Base-by-base conservation (phyloP, 2,113 vertebrate species). In the Xenopus laevis region DNA sequence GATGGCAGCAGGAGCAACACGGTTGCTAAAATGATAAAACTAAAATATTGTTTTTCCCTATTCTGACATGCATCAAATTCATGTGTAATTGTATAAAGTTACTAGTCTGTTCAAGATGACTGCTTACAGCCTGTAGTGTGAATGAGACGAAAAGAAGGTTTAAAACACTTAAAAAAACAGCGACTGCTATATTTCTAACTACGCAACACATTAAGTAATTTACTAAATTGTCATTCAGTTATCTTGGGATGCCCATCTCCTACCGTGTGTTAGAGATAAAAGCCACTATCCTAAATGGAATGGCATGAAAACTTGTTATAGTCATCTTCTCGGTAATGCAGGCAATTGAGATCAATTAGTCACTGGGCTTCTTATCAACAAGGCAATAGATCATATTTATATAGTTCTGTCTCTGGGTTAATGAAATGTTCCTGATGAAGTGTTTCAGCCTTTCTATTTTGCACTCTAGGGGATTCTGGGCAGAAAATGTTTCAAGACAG, bases 371-470 rank as follows among this genome's bases (percentile, higher is more conserved):
- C 66, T 69, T 70, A 75, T 75, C 59, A 77, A 53, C 59, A 23
- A 47, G 20, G 60, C 65, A 30, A 18, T 70, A 70, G 46, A 68
- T 77, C 74, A 77, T 70, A 77, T 70, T 76, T 57, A 70, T 77
- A 70, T 62, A 64, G 66, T 77, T 66, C 50, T 64, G 59, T 68
- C 47, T 58, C 45, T 58, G 13, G 59, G 66, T 52, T 70, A 77
- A 77, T 77, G 74, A 68, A 77, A 70, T 77, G 66, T 63, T 64
- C 68, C 59, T 76, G 74, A 77, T 77, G 60, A 70, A 77, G 74
- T 77, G 18, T 58, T 52, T 63, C 30, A n/a, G 67, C 52, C 57
- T 70, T 59, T 77, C 70, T 60, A 64, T 77, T 64, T 59, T 77
- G 33, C 55, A 59, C 59, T 55, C 65, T 63, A 45, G 47, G 73